A percentile compares a stretch with the other conserved stretches of the same genome.
Evolutionary conservation across 53 echinoderm and acorn worm species (phyloP).

Genomic region (Holothuria scabra): DNA sequence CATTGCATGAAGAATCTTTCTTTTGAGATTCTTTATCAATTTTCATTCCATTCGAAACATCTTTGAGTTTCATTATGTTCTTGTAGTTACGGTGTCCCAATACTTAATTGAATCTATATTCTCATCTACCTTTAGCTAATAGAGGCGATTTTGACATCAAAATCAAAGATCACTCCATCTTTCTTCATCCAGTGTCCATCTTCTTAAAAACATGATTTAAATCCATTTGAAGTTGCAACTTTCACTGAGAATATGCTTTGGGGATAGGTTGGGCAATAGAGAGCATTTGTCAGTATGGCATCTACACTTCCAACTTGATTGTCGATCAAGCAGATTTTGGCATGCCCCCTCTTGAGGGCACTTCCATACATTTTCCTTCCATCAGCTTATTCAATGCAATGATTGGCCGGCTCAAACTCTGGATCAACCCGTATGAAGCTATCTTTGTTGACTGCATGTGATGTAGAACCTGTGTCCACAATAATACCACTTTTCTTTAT

Average conservation of each 20-base stretch:
- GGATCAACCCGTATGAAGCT: background rate
- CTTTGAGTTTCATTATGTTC: conserved; percentile 49
- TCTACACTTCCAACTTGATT: conserved; percentile 1
- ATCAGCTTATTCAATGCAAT: conserved; percentile 50
- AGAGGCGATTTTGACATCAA: conserved; percentile 24
- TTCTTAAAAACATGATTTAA: conserved; percentile 5
- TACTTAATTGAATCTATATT: background rate
- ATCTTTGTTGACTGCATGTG: background rate
- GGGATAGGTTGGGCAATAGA: conserved; percentile 44
- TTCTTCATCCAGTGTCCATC: conserved; percentile 34
- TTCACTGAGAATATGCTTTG: conserved; percentile 57
- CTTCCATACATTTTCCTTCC: conserved; percentile 8
- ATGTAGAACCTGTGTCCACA: background rate
- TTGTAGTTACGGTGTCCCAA: conserved; percentile 53
- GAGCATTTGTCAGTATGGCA: conserved; percentile 26
- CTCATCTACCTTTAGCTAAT: conserved; percentile 35
- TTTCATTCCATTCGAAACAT: conserved; percentile 38
- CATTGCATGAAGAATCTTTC: conserved; percentile 28
- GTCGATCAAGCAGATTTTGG: conserved; percentile 10
- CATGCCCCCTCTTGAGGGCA: conserved; percentile 47
- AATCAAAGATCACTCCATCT: conserved; percentile 40
- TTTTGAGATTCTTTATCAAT: conserved; percentile 16
- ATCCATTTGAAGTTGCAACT: conserved; percentile 49
- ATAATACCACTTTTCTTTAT: background rate
- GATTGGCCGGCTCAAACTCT: background rate